These are phyloP conservation scores for Pachliopta kotzebuea DNA, from an alignment of 2,888 invertebrate species.

Conservation along the genomic window DNA sequence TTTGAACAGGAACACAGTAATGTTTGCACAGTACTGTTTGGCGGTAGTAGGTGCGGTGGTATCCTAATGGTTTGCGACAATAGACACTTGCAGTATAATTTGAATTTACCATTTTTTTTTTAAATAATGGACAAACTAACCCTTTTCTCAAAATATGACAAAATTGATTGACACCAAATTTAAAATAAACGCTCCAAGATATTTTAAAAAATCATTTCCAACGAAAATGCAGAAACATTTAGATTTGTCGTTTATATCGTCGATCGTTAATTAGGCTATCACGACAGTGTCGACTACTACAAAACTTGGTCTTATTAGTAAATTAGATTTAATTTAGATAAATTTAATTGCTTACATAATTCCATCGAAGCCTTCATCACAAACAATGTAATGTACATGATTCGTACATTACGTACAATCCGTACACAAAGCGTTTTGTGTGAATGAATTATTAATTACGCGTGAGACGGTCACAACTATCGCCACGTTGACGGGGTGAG, in stretches of 20 bases:
- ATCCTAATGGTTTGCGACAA: too few species aligned
- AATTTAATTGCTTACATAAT: slow-evolving; percentile 39
- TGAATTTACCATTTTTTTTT: too few species aligned
- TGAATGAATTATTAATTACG: slow-evolving; percentile 43
- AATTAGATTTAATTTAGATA: slow-evolving; percentile 41
- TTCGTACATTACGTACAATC: slow-evolving; percentile 69
- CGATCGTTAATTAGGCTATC: slow-evolving; percentile 36
- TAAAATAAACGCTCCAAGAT: slow-evolving; percentile 39
- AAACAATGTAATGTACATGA: slow-evolving; percentile 49
- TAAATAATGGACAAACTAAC: too few species aligned
- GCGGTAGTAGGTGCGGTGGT: too few species aligned
- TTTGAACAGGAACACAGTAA: too few species aligned
- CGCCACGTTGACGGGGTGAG: slow-evolving; percentile 57
- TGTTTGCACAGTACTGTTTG: too few species aligned
- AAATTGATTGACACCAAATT: not conserved
- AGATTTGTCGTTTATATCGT: slow-evolving; percentile 32
- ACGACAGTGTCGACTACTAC: slow-evolving; percentile 38
- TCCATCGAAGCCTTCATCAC: slow-evolving; percentile 14
- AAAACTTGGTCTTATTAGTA: slow-evolving; percentile 69
- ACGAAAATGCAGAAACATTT: slow-evolving; percentile 39
- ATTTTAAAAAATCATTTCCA: slow-evolving; percentile 33
- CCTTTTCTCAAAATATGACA: too few species aligned
- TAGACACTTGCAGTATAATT: too few species aligned
- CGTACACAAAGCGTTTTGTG: slow-evolving; percentile 52
- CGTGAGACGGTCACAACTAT: slow-evolving; percentile 54